phyloP scores from a whole-genome alignment of 2,888 invertebrate genomes.

The Philereme vetulata region DNA sequence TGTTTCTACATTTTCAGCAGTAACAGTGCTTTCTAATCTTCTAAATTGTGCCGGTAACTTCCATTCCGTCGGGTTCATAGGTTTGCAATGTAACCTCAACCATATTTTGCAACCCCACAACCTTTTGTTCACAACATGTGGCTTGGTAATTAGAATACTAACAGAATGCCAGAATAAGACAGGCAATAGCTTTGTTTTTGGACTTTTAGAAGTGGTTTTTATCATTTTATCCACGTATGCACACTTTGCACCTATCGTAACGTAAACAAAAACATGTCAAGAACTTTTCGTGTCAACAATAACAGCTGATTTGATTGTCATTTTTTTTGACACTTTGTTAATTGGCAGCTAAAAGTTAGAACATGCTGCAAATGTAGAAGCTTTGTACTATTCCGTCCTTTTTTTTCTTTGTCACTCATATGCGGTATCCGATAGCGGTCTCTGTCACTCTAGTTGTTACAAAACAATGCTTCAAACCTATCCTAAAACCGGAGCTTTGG shows the following conservation, averaged over 20 bases:
- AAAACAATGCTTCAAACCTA: neutral
- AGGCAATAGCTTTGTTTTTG: constrained; percentile 27
- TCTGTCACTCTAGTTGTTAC: neutral
- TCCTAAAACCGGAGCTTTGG: constrained; percentile 1
- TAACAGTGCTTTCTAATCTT: constrained; percentile 37
- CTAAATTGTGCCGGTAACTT: constrained; percentile 36
- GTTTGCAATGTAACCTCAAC: constrained; percentile 41
- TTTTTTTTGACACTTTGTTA: no score
- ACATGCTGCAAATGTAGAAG: neutral
- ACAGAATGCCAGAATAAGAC: constrained; percentile 86
- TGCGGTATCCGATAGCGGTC: neutral
- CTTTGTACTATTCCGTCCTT: neutral
- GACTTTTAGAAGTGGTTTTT: constrained; percentile 9
- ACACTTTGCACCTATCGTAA: neutral
- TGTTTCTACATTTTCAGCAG: constrained; percentile 39
- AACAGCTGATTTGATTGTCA: neutral
- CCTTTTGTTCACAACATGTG: constrained; percentile 89
- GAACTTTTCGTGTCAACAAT: neutral
- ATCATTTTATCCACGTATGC: constrained; percentile 2
- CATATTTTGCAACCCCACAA: constrained; percentile 82
- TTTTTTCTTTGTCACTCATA: constrained; percentile 7
- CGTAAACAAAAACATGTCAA: neutral
- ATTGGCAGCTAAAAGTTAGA: neutral
- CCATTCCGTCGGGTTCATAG: constrained; percentile 32
- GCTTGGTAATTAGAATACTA: constrained; percentile 85